Base-by-base conservation (phyloP, 2,797 vertebrate species). In the Falco columbarius region DNA sequence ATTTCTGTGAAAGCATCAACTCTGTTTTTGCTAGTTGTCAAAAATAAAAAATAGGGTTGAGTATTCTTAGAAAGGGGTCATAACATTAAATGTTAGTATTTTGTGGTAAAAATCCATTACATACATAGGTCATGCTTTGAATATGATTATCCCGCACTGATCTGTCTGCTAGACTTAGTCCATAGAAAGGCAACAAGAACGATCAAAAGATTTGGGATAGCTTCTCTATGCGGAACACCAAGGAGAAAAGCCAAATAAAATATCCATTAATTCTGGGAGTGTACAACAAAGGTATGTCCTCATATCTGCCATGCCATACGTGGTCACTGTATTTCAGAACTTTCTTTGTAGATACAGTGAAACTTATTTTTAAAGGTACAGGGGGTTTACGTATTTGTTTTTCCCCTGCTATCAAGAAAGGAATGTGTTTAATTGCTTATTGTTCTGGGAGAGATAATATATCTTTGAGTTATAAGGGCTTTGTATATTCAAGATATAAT, bases 371-470 rank as follows among this genome's bases (percentile, higher is more conserved):
- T 70, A 52, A 85, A 75, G 20, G 15, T 47, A 3, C 1, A 3
- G 13, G 40, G 12, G 10, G 12, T 18, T 54, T n/a, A 75, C 3
- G 1, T 27, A 17, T 19, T 65, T 71, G 62, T 62, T 38, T 6
- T 2, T 3, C 20, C 68, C 2, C 13, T 49, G 7, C 70, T 86
- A 34, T 21, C 40, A 7, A 68, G 62, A 67, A 77, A 79, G 36
- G 49, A 88, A 75, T 71, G 62, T 90, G 19, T 88, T 87, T 93
- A 95, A 90, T 94, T 93, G 71, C 56, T 76, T 91, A 40, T 70
- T 94, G 67, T 79, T 54, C 12, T 36, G 29, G 56, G 79, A 80
- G 47, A 67, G 68, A 66, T 44, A 86, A 34, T 82, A 3, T 32
- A 26, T 93, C 66, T 55, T 21, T 32, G 74, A 80, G 24, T 87